A percentile compares a stretch with the other conserved stretches of the same genome.
phyloP scores from a whole-genome alignment of 2,113 vertebrate genomes.

The Leuciscus idus region DNA sequence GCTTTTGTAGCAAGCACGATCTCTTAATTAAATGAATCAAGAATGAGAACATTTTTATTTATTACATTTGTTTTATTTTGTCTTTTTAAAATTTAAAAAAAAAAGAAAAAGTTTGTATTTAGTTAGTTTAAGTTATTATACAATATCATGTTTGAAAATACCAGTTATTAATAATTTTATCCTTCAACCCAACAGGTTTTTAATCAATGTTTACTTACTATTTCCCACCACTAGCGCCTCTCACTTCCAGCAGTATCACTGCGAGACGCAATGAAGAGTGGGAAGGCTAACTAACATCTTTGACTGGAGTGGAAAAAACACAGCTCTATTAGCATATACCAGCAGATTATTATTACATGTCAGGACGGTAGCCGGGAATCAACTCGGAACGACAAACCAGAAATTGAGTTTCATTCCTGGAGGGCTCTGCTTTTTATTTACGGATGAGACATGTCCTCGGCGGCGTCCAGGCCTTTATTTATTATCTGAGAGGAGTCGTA shows the following conservation, averaged over 20 bases:
- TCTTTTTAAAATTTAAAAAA: too few relatives aligned
- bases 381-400: not conserved
- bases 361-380: slow-evolving; percentile 31
- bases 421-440: not conserved
- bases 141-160: not conserved
- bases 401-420: slow-evolving; percentile 4
- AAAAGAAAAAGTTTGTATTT: not conserved
- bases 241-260: not conserved
- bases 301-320: slow-evolving; percentile 60
- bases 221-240: not conserved
- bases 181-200: not conserved
- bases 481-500: slow-evolving; percentile 44
- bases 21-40: not conserved
- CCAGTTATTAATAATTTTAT: not conserved
- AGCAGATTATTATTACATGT: slow-evolving; percentile 58
- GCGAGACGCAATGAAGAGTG: not conserved
- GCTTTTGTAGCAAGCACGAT: not conserved
- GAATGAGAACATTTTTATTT: not conserved
- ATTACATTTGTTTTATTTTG: not conserved
- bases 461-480: slow-evolving; percentile 14
- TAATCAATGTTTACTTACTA: not conserved
- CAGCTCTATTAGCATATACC: slow-evolving; percentile 57
- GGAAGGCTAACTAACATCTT: slow-evolving; percentile 12
- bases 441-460: slow-evolving; percentile 34
- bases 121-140: too few relatives aligned